These are phyloP conservation scores for Amiota minor DNA, from an alignment of 2,888 invertebrate genomes.

Conservation along the genomic window DNA sequence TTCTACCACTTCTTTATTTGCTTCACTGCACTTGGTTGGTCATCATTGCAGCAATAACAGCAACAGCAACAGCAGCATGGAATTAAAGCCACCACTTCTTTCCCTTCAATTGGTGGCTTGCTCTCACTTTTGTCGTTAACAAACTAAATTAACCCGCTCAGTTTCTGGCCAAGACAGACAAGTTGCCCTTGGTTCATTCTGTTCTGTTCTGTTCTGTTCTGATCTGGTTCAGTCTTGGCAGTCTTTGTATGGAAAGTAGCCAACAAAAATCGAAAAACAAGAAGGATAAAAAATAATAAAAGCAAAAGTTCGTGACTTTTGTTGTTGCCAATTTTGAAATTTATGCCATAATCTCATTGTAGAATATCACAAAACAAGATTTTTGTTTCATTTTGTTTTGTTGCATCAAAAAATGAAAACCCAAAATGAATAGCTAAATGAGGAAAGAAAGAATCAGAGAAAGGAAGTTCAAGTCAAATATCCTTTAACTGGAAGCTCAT, in stretches of 20 bases:
- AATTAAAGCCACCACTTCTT: too few species aligned
- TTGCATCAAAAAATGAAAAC: constrained; percentile 4
- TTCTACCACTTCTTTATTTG: too few species aligned
- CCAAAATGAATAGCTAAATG: background rate
- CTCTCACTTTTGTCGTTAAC: too few species aligned
- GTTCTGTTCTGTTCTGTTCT: constrained; percentile 5
- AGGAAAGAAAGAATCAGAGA: too few species aligned
- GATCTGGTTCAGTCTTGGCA: background rate
- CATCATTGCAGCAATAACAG: too few species aligned
- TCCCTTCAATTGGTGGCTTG: too few species aligned
- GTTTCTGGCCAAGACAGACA: too few species aligned
- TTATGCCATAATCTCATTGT: constrained; percentile 16
- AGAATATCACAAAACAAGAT: background rate
- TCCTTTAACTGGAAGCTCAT: constrained; percentile 49
- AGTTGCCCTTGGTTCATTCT: background rate
- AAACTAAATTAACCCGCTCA: too few species aligned
- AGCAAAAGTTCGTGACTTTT: constrained; percentile 22
- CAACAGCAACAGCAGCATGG: too few species aligned
- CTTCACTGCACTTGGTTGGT: too few species aligned
- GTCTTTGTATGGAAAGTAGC: constrained; percentile 26
- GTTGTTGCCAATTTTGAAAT: constrained; percentile 22
- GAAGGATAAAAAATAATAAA: background rate
- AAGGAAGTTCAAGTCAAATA: too few species aligned
- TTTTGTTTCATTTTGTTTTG: background rate
- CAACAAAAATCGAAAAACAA: background rate